Evolutionary conservation across 2,888 invertebrate species (phyloP).

Genomic region (Papilio gigon): DNA sequence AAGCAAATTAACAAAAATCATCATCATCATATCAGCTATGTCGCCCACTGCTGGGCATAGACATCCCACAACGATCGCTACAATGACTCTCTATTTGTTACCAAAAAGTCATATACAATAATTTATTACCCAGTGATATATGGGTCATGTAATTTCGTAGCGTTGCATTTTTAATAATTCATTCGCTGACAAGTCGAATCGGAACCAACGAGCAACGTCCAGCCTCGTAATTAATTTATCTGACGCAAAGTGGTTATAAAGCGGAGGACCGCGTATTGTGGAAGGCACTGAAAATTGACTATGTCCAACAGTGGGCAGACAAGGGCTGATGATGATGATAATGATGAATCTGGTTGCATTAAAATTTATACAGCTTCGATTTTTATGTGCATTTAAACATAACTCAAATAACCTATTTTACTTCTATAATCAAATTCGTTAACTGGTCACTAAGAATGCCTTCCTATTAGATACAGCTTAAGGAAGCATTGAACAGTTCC

Average conservation of each 20-base stretch:
- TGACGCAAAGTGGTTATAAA: conserved; percentile 22
- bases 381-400: background rate
- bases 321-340: too few species aligned
- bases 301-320: too few species aligned
- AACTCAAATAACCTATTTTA: background rate
- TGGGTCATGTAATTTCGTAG: background rate
- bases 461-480: too few species aligned
- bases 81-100: too few species aligned
- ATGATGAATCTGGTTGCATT: too few species aligned
- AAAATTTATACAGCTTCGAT: conserved; percentile 3
- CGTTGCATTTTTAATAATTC: conserved; percentile 14
- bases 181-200: background rate
- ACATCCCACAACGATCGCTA: too few species aligned
- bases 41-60: too few species aligned
- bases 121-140: background rate
- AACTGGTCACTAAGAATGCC: background rate
- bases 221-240: conserved; percentile 11
- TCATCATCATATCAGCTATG: too few species aligned
- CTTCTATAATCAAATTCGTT: background rate
- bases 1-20: too few species aligned
- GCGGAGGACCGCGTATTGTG: too few species aligned
- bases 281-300: too few species aligned
- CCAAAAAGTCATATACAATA: background rate
- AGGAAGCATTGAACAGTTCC: too few species aligned
- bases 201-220: background rate